Evolutionary conservation across 2,113 vertebrate species (phyloP), one percentile per base, ranked within the genome.

Genomic region (Callithrix jacchus): DNA sequence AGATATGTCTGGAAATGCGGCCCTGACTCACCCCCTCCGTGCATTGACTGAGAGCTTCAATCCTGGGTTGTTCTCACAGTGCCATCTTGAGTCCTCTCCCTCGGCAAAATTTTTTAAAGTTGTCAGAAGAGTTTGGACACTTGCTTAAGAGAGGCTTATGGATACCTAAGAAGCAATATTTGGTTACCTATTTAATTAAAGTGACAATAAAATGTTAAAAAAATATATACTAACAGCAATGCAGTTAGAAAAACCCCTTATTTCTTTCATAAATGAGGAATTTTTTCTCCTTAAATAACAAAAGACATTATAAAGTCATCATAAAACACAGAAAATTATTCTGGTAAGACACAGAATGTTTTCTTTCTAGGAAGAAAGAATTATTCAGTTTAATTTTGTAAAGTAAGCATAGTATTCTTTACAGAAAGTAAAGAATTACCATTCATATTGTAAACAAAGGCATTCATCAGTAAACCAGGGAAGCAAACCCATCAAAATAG

Each of bases 181-280:
- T 82, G n/a, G 74, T 84, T 68, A 93, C 14, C 40, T 93, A 54
- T 77, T 85, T 95, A 91, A 94, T 95, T 83, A 96, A 89, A 91
- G 52, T 77, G 80, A 87, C 40, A 94, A 79, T 45, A 93, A 94
- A 85, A 82, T 58, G 52, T 76, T 35, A 23, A 52, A 92, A 92
- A 93, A 74, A 87, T 47, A 73, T 10, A 77, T 30, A 40, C 58
- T 5, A 4, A 40, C 23, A 25, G 30, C 13, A 87, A 66, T 82
- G 47, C 23, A 77, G 32, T 81, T 80, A n/a, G 14, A 87, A 96
- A 95, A 37, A 83, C 37, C 3, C 11, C 71, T 66, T 30, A 71
- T 6, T 16, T 58, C 23, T 96, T 93, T 73, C 27, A 85, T 73
- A 91, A 80, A 70, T 37, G 42, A 96, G 45, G 37, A 45, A 7